Base-by-base conservation (phyloP, 2,113 vertebrate genomes). In the Amphilophus citrinellus region DNA sequence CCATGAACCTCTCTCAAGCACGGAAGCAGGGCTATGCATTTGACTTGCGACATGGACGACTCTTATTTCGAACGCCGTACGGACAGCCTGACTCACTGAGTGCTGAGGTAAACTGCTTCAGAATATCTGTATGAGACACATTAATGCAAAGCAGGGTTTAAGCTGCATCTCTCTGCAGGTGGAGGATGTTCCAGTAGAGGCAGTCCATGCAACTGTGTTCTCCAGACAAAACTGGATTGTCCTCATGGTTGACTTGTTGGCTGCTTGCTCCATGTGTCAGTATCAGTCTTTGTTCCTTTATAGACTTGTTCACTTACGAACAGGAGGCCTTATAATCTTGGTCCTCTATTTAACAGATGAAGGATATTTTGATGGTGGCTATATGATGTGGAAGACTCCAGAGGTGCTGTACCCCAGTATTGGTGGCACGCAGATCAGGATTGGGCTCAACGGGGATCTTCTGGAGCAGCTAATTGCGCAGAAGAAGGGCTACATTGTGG, bases 141-240 rank as follows among this genome's bases (percentile, higher is more conserved):
- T 32, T 53, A 18, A 73, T 0, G 1, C 27, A 32, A 14, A 53
- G 6, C 24, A n/a, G 30, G 44, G 47, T 27, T 73, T 73, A 53
- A 6, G 3, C n/a, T 53, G 24, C 10, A 2, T 62, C 1, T 82
- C 56, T 84, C 10, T 76, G 6, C 80, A 95, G 95, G 76, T 94
- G 42, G 84, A 81, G 68, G 88, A 68, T 1, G 79, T 95, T 61
- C 88, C 87, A 1, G 89, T 94, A 18, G 92, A 95, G 83, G 82
- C 85, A 9, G 65, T 95, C 75, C 85, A 92, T n/a, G 90, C 94
- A 7, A 93, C 89, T 1, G 22, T 95, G 37, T 93, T 94, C 76
- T 94, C 91, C 73, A 91, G 87, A 78, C 88, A 93, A 66, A 83
- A 78, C 82, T 94, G 90, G 93, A 24, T 92, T 2, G 86, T 94